phyloP scores from a whole-genome alignment of 2,888 invertebrate genomes.

The Pristionchus maxplancki region DNA sequence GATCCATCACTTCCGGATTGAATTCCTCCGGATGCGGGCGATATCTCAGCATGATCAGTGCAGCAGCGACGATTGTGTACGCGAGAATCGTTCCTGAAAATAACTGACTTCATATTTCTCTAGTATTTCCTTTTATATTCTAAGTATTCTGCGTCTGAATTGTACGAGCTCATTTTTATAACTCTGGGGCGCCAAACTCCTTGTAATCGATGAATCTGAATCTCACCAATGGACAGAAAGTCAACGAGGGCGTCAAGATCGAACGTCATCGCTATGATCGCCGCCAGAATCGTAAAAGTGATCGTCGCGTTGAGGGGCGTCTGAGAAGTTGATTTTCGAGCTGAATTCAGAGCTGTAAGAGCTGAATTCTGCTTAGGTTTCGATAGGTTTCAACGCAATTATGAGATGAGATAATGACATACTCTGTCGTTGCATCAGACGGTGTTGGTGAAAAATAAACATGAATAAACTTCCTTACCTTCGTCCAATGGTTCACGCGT shows the following conservation, averaged over 20 bases:
- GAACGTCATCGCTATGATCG: conserved; percentile 60
- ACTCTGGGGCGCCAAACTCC: not conserved
- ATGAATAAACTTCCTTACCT: too few relatives aligned
- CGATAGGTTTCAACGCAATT: too few relatives aligned
- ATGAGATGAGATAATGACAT: not conserved
- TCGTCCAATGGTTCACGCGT: conserved; percentile 57
- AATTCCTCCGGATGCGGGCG: not conserved
- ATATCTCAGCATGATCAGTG: conserved; percentile 73
- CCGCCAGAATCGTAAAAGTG: conserved; percentile 59
- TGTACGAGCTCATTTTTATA: not conserved
- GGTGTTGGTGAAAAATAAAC: too few relatives aligned
- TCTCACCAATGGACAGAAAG: conserved; percentile 57
- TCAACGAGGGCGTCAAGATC: conserved; percentile 63
- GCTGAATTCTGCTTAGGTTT: not conserved
- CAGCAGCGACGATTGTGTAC: conserved; percentile 76
- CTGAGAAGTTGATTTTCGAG: conserved; percentile 27
- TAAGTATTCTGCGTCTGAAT: not conserved
- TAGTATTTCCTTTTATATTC: not conserved
- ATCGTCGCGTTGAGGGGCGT: conserved; percentile 64
- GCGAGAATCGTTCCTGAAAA: conserved; percentile 71
- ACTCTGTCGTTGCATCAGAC: not conserved
- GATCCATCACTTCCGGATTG: conserved; percentile 29
- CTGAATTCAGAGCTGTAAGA: not conserved
- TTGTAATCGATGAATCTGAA: too few relatives aligned
- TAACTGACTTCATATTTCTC: not conserved